These are phyloP conservation scores for Lasioglossum pauxillum DNA, from an alignment of 2,888 invertebrate genomes.

Conservation along the genomic window DNA sequence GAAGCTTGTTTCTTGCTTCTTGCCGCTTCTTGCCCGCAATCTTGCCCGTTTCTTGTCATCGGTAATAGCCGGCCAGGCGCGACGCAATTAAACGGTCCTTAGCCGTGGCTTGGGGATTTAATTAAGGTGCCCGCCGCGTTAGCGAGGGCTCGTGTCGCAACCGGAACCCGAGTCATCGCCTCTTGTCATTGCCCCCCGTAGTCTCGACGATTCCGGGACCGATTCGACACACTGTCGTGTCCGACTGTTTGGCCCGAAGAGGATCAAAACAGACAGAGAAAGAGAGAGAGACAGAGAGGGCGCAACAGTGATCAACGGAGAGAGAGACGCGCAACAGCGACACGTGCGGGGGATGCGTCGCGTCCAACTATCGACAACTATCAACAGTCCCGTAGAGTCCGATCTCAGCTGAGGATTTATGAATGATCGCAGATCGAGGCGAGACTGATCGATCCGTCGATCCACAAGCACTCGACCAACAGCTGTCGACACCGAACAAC, in stretches of 20 bases:
- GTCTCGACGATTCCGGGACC: background rate
- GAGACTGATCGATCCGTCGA: background rate
- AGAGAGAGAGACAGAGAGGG: background rate
- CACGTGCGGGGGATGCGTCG: background rate
- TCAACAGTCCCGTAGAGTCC: background rate
- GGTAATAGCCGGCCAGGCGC: background rate
- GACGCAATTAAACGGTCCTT: slow-evolving; percentile 67
- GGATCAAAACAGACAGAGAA: background rate
- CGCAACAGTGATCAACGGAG: background rate
- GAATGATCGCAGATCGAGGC: background rate
- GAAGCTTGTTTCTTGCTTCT: background rate
- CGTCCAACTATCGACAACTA: background rate
- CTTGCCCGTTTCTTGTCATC: background rate
- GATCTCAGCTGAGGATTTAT: background rate
- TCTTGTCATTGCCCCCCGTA: slow-evolving; percentile 65
- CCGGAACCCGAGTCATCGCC: slow-evolving; percentile 20
- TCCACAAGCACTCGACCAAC: background rate
- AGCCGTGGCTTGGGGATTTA: slow-evolving; percentile 73
- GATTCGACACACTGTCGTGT: background rate
- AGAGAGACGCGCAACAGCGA: background rate
- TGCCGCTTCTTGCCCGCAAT: background rate
- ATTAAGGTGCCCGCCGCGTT: slow-evolving; percentile 71
- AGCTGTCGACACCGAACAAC: background rate
- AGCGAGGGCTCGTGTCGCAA: slow-evolving; percentile 24
- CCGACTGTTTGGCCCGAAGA: slow-evolving; percentile 7